Evolutionary conservation across 2,797 vertebrate species (phyloP), one percentile per base, ranked within the genome.

Genomic region (Peromyscus eremicus): DNA sequence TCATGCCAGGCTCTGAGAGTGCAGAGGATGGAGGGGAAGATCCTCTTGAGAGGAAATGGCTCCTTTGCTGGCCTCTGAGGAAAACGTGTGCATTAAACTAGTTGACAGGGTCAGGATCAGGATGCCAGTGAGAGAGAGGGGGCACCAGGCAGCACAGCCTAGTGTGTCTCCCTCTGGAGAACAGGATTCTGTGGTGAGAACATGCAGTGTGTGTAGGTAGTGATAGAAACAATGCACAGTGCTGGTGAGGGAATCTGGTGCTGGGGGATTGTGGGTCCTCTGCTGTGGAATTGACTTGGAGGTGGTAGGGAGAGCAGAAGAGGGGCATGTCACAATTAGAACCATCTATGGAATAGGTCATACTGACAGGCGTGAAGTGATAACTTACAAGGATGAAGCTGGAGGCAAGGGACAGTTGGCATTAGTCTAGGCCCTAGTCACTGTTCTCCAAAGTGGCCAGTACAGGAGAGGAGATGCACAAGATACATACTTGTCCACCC

Each of bases 1-100:
- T n/a, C 3, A 0, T 5, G 0, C 29, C 3, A 27, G n/a, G 1
- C 13, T 66, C 43, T 21, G 21, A 68, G 29, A n/a, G 12, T 23
- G 11, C 37, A 66, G 46, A 32, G 14, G 76, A 46, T 21, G 27
- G n/a, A 55, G 29, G 23, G 25, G 34, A 62, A 40, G 73, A 21
- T n/a, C 3, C 5, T 37, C 71, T 62, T 5, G 17, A 80, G 83
- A 84, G 64, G 5, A 23, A 27, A 3, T 60, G 25, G 34, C 46
- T 25, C 34, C 71, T 89, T 88, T n/a, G 19, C 75, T 94, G 62
- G 37, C 27, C 70, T 75, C 86, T 60, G 37, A 60, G 11, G 43
- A 75, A 77, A 66, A 34, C 14, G 4, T 52, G 14, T n/a, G 14
- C 71, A n/a, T n/a, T 64, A n/a, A 40, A 17, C 37, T 32, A 23